Conservation (phyloP, 2,113 vertebrate species). For the Scomber scombrus region DNA sequence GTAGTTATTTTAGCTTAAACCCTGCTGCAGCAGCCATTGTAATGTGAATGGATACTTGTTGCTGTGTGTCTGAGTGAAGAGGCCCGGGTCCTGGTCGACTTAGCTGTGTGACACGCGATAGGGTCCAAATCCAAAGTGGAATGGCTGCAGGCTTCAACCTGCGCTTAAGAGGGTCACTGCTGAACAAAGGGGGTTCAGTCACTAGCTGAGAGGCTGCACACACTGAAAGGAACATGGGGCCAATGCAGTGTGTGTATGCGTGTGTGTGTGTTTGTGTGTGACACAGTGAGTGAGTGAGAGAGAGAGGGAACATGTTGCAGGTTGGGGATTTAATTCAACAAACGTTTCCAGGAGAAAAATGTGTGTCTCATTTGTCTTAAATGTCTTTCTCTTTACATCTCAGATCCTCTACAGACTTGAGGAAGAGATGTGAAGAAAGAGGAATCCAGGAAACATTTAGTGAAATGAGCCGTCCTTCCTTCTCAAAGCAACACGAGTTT, state of each 20-base stretch:
- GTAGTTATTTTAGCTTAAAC: slow-evolving; percentile 32
- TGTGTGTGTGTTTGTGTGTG: slow-evolving; percentile 27
- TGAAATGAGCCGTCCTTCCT: slow-evolving; percentile 37
- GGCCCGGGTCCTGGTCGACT: slow-evolving; percentile 70
- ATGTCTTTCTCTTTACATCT: not conserved
- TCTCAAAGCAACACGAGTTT: not conserved
- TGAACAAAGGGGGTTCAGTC: slow-evolving; percentile 79
- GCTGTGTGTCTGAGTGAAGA: slow-evolving; percentile 65
- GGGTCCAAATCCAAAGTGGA: slow-evolving; percentile 81
- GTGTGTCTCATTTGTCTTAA: not conserved
- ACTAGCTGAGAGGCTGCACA: slow-evolving; percentile 68
- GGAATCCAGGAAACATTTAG: slow-evolving; percentile 35
- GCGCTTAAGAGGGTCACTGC: slow-evolving; percentile 74
- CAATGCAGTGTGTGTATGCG: slow-evolving; percentile 23
- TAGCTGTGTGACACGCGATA: slow-evolving; percentile 76
- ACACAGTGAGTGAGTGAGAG: not conserved
- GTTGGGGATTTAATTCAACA: slow-evolving; percentile 33
- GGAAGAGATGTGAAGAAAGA: slow-evolving; percentile 11
- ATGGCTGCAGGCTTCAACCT: slow-evolving; percentile 77
- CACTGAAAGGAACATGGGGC: slow-evolving; percentile 54
- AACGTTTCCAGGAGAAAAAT: slow-evolving; percentile 15
- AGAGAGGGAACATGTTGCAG: not conserved
- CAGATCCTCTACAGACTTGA: slow-evolving; percentile 6
- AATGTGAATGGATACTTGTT: slow-evolving; percentile 67
- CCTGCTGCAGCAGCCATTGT: slow-evolving; percentile 8